phyloP scores from a whole-genome alignment of 2,888 invertebrate species.

The Megaustenia siamemsis region DNA sequence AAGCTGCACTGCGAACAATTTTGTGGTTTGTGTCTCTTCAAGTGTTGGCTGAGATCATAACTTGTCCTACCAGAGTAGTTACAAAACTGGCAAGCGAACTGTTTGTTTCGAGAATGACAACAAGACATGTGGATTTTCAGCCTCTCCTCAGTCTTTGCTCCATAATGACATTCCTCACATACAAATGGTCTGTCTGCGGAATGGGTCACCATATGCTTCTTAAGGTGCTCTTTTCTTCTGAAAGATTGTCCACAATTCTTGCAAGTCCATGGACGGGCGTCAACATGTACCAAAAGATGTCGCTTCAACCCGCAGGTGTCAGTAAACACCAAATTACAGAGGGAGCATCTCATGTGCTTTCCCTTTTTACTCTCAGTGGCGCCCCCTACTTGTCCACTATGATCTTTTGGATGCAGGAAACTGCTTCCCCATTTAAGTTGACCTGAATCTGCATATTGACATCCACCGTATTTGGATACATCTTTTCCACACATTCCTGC shows the following conservation, averaged over 20 bases:
- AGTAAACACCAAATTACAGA: slow-evolving; percentile 23
- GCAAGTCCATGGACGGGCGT: slow-evolving; percentile 36
- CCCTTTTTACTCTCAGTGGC: neutral
- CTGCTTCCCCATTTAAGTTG: slow-evolving; percentile 31
- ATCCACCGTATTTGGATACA: neutral
- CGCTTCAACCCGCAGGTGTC: slow-evolving; percentile 44
- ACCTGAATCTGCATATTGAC: slow-evolving; percentile 38
- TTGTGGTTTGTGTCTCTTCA: slow-evolving; percentile 42
- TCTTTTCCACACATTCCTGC: slow-evolving; percentile 15
- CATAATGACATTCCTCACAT: slow-evolving; percentile 41
- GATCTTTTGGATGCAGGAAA: slow-evolving; percentile 17
- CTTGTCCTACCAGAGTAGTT: slow-evolving; percentile 20
- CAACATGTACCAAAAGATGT: slow-evolving; percentile 38
- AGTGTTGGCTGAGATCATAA: slow-evolving; percentile 44
- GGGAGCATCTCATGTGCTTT: slow-evolving; percentile 29
- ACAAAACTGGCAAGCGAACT: slow-evolving; percentile 40
- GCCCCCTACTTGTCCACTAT: neutral
- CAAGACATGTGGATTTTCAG: slow-evolving; percentile 42
- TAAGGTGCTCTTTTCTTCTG: slow-evolving; percentile 47
- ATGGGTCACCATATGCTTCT: slow-evolving; percentile 53
- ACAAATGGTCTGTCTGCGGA: slow-evolving; percentile 42
- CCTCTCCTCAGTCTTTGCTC: slow-evolving; percentile 42
- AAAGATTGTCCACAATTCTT: slow-evolving; percentile 39
- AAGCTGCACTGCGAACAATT: slow-evolving; percentile 43
- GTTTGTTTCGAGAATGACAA: slow-evolving; percentile 29